Evolutionary conservation across 1,140 invertebrate species (phyloP).

Genomic region (Apis dorsata): DNA sequence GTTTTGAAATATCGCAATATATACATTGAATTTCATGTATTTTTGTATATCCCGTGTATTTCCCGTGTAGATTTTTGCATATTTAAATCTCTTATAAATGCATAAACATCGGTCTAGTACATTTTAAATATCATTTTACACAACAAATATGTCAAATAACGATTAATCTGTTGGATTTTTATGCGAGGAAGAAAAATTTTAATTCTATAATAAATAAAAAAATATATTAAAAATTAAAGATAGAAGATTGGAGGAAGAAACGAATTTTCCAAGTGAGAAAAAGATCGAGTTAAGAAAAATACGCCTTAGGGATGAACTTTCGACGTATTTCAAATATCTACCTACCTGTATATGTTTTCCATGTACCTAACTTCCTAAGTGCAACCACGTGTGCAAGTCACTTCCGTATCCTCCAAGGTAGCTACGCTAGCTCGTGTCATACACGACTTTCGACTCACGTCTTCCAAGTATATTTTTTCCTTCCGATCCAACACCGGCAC

Average conservation of each 20-base stretch:
- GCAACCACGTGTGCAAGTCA: neutral
- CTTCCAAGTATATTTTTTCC: conserved; percentile 10
- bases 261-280: neutral
- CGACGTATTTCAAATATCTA: neutral
- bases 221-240: too few species aligned
- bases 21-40: too few species aligned
- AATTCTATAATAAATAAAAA: too few species aligned
- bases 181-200: too few species aligned
- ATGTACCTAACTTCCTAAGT: neutral
- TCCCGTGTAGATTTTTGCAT: too few species aligned
- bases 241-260: neutral
- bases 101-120: too few species aligned
- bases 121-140: too few species aligned
- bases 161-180: too few species aligned
- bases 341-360: neutral
- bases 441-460: neutral
- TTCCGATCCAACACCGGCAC: neutral
- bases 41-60: too few species aligned
- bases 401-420: neutral
- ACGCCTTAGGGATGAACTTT: neutral
- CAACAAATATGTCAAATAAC: too few species aligned
- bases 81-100: too few species aligned
- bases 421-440: neutral
- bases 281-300: conserved; percentile 25
- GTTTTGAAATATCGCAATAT: too few species aligned